Evolutionary conservation across 2,113 vertebrate genomes (phyloP), one percentile per base, ranked within the genome.

Genomic region (Urocynchramus pylzowi): DNA sequence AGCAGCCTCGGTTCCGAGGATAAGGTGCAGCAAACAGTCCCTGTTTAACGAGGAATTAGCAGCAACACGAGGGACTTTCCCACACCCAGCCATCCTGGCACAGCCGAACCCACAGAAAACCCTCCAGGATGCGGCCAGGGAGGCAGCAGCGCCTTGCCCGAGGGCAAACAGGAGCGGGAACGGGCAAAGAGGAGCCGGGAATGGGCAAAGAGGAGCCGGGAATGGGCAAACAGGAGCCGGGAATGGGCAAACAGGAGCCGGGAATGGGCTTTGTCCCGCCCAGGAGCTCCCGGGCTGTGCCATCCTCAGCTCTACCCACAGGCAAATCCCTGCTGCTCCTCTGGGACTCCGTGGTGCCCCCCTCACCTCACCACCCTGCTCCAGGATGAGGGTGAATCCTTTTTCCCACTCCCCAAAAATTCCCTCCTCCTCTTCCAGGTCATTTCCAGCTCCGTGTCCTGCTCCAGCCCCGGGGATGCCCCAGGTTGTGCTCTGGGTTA

Each of bases 361-460:
- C 14, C 8, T 4, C 3, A 4, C 24, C 50, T 50, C 70, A 13
- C 13, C 18, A 1, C 13, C 16, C 81, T 2, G 12, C 54, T 10
- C 67, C 68, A 50, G 60, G 28, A 28, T 2, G 7, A 0, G 1
- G 22, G 4, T 11, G 11, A 37, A 57, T 27, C 0, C 0, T n/a
- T 42, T 31, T 12, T 42, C n/a, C 47, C 33, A 44, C 31, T 28
- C 57, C 30, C n/a, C 47, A 63, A 17, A 87, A 35, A 8, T 10
- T n/a, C 1, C 37, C 16, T 56, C 28, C 41, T 57, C 64, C 63
- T 68, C 68, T 44, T 39, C 7, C 2, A 28, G 5, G 42, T 3
- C 7, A 0, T 11, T 54, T 24, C 22, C 4, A 42, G 59, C 19
- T n/a, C 30, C 13, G 37, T 4, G 37, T 47, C 47, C 47, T 23